Percentiles rank a stretch among this genome's conserved stretches.
These are phyloP conservation scores for Nothoprocta pentlandii DNA, from an alignment of 2,113 vertebrate species.

Conservation along the genomic window DNA sequence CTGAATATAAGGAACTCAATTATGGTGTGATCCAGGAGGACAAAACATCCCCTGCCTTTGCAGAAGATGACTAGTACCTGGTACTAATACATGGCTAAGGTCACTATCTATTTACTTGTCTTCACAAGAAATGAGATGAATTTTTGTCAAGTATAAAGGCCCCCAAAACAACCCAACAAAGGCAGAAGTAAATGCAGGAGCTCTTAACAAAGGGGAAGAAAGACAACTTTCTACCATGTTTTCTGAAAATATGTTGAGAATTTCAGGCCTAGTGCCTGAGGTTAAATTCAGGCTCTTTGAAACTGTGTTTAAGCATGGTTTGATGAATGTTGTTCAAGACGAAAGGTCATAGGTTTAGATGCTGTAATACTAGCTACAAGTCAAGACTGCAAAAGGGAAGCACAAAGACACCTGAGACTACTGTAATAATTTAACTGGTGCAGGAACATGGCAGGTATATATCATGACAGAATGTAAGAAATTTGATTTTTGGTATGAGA, in stretches of 20 bases:
- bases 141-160: not conserved
- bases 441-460: not conserved
- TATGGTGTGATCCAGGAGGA: not conserved
- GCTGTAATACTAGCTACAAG: not conserved
- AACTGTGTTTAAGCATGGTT: not conserved
- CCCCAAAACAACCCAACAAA: not conserved
- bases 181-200: not conserved
- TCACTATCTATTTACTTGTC: not conserved
- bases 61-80: not conserved
- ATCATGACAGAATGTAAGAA: not conserved
- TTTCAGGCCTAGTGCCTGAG: not conserved
- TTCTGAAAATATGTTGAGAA: not conserved
- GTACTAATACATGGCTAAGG: not conserved
- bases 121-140: not conserved
- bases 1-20: not conserved
- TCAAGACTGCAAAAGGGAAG: not conserved
- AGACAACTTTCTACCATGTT: not conserved
- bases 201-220: not conserved
- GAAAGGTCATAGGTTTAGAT: not conserved
- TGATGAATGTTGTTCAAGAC: not conserved
- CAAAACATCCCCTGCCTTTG: not conserved
- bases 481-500: not conserved
- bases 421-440: not conserved
- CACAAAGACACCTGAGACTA: not conserved
- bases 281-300: not conserved